phyloP scores from a whole-genome alignment of 2,888 invertebrate species.

The Molanna angustata region DNA sequence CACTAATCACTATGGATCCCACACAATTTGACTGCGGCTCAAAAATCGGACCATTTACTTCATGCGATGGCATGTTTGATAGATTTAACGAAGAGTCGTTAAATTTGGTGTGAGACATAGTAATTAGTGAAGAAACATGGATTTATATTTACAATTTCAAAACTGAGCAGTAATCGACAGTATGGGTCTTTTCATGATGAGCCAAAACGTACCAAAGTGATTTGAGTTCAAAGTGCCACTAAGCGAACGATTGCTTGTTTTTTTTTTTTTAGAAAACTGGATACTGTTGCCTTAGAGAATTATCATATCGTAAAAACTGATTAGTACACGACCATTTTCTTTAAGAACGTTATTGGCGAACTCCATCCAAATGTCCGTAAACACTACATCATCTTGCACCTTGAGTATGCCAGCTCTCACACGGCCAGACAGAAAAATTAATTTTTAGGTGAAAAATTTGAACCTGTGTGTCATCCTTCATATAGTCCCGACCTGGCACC shows the following conservation, averaged over 20 bases:
- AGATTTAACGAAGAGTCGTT: background rate
- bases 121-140: background rate
- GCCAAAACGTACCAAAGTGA: background rate
- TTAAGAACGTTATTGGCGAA: background rate
- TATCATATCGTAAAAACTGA: background rate
- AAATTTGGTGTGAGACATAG: background rate
- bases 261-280: background rate
- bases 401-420: background rate
- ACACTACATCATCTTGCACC: background rate
- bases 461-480: no score
- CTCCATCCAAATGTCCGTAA: background rate
- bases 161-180: background rate
- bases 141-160: background rate
- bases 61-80: background rate
- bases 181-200: background rate
- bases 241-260: background rate
- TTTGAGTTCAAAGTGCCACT: no score
- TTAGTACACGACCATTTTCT: background rate
- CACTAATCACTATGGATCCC: background rate
- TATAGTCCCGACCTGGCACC: no score
- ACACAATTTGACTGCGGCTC: background rate
- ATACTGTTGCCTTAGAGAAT: background rate
- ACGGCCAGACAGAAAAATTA: background rate
- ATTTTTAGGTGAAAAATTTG: no score
- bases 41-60: background rate